Evolutionary conservation across 2,797 vertebrate genomes (phyloP), one percentile per base, ranked within the genome.

Genomic region (Muraenolepis orangiensis): DNA sequence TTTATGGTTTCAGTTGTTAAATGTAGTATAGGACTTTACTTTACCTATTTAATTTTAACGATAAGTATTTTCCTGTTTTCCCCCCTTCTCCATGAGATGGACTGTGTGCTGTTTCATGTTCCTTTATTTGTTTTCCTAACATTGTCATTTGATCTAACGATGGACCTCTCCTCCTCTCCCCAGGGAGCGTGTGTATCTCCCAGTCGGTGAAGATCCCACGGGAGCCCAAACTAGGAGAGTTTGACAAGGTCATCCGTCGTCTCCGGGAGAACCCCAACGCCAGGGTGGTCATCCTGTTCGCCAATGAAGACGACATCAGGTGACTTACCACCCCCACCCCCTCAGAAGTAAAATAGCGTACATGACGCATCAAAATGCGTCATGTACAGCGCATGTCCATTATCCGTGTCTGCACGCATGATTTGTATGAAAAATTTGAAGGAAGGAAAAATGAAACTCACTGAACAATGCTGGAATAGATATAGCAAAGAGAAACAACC

Each of bases 271-370:
- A 97, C 80, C 96, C 96, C 0, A 97, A 98, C 0, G 98, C 98
- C 2, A 91, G 98, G 73, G 97, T 94, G 0, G 92, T 99, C 88
- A 95, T 99, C 89, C 94, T 98, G 89, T 99, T 99, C 2, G 97
- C 98, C 81, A 99, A 95, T 0, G 98, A 99, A 83, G 98, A 99
- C 0, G 98, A 99, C 36, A 99, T 99, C 93, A 97, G 93, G 98
- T 99, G 87, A 88, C 23, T 1, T 3, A 8, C 32, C 7, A 23
- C n/a, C 57, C 57, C 32, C 7, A 23, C n/a, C 57, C 57, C 57
- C 23, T 57, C 51, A 4, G 1, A 46, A 46, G 42, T 46, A 20
- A 14, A 14, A 14, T 18, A 18, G 42, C n/a, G 16, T 18, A 18
- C 42, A 14, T 46, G 6, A 18, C 16, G n/a, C n/a, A 1, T 20